Conservation (phyloP, 2,113 vertebrate species). For the Calidris pygmaea region DNA sequence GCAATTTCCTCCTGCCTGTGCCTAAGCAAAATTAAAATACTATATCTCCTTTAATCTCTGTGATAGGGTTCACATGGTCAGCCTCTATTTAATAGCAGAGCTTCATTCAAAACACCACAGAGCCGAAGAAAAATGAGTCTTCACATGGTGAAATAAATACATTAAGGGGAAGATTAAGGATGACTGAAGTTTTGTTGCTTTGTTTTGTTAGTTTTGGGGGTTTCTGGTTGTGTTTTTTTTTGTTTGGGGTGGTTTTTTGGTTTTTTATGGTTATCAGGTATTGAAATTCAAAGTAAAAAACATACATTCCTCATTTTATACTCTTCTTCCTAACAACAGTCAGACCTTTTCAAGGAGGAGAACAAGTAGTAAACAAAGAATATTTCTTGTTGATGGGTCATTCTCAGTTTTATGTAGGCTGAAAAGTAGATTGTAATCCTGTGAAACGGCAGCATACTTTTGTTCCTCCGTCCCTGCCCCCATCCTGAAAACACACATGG, state of each 20-base stretch:
- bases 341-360: neutral
- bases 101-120: neutral
- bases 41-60: neutral
- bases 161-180: neutral
- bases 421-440: constrained; percentile 33
- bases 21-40: neutral
- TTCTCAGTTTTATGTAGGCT: constrained; percentile 42
- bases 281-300: neutral
- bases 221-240: neutral
- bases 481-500: constrained; percentile 67
- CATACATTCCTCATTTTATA: neutral
- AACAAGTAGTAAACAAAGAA: constrained; percentile 54
- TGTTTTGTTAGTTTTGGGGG: neutral
- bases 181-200: neutral
- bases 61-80: neutral
- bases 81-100: neutral
- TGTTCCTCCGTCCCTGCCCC: constrained; percentile 61
- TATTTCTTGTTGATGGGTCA: constrained; percentile 55
- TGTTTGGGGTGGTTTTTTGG: neutral
- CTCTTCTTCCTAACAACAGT: neutral
- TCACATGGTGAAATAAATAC: neutral
- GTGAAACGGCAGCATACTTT: constrained; percentile 42
- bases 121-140: neutral
- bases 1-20: neutral
- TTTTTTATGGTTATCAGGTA: neutral